phyloP scores from a whole-genome alignment of 2,113 vertebrate genomes.

The Nycticryphes semicollaris region DNA sequence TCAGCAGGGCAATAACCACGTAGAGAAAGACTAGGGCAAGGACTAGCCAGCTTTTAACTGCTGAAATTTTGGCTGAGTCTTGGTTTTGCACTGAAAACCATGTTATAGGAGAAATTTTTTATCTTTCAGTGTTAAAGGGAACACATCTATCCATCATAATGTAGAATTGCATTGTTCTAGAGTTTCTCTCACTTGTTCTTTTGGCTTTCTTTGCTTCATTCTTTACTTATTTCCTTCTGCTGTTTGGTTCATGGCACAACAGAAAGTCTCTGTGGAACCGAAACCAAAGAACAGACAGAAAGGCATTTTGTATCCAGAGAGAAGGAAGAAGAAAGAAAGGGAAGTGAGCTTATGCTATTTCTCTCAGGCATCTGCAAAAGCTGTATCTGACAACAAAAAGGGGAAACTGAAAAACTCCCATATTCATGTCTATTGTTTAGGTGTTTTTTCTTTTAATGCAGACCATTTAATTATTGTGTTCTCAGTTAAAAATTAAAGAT shows the following conservation, averaged over 20 bases:
- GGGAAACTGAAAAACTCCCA: background rate
- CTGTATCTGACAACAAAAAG: background rate
- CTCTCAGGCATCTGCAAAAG: background rate
- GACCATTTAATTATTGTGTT: background rate
- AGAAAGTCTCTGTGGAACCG: background rate
- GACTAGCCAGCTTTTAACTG: background rate
- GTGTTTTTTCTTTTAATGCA: background rate
- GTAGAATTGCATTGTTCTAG: background rate
- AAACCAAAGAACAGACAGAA: background rate
- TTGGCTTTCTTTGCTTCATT: background rate
- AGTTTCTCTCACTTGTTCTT: background rate
- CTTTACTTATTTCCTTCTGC: slow-evolving; percentile 1
- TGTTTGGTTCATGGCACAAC: slow-evolving; percentile 2
- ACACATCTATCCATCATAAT: background rate
- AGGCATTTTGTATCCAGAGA: slow-evolving; percentile 16
- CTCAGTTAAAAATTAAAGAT: slow-evolving; percentile 13
- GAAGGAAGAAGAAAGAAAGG: background rate
- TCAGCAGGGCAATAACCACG: background rate
- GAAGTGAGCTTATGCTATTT: background rate
- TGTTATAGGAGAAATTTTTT: background rate
- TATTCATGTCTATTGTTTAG: background rate
- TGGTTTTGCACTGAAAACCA: background rate
- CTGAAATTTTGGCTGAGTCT: background rate
- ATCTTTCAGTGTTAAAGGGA: background rate
- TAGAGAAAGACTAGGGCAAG: background rate